These are phyloP conservation scores for Scolopax rusticola DNA, from an alignment of 2,797 vertebrate species.

Conservation along the genomic window DNA sequence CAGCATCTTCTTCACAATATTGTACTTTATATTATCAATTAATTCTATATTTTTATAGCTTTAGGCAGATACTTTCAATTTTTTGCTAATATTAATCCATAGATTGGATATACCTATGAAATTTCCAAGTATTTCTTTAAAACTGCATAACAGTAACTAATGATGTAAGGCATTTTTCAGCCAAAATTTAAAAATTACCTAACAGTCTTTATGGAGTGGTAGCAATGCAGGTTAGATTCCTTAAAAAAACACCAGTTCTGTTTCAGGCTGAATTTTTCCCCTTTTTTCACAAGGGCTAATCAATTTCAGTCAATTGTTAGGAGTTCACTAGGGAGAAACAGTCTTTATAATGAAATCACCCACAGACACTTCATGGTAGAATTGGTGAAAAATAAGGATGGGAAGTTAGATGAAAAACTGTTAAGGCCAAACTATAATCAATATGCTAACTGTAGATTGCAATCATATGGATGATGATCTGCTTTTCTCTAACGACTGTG, in stretches of 20 bases:
- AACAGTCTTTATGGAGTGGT: neutral
- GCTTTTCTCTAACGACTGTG: neutral
- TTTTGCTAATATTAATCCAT: neutral
- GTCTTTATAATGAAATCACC: slow-evolving; percentile 27
- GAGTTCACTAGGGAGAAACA: neutral
- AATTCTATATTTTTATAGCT: neutral
- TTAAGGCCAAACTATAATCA: slow-evolving; percentile 21
- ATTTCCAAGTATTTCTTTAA: neutral
- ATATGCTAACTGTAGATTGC: slow-evolving; percentile 1
- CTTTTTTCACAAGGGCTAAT: neutral
- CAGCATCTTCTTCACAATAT: neutral
- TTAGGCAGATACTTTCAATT: neutral
- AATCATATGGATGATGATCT: neutral
- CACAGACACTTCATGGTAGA: neutral
- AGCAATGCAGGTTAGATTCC: neutral
- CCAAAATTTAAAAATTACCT: neutral
- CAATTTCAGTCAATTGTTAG: neutral
- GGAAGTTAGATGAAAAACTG: neutral
- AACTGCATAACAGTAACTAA: neutral
- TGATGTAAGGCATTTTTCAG: neutral
- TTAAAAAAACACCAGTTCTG: neutral
- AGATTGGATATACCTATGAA: neutral
- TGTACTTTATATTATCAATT: neutral
- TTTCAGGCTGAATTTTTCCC: neutral
- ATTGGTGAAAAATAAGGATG: neutral